Conservation (phyloP, 2,888 invertebrate species). For the Sacculina carcini region DNA sequence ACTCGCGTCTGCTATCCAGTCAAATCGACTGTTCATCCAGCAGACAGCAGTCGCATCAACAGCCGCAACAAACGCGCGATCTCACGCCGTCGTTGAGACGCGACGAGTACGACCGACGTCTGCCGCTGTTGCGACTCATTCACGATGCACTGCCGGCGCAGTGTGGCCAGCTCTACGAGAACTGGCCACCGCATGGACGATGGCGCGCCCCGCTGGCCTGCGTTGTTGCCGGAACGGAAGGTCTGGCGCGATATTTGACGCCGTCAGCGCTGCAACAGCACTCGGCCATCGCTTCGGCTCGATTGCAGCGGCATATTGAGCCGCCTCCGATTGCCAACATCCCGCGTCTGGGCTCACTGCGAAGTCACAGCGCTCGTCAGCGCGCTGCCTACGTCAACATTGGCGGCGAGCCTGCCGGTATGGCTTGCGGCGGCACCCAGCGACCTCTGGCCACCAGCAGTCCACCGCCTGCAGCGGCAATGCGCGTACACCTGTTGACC, state of each 20-base stretch:
- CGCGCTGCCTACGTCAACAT: not conserved
- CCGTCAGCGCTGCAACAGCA: not conserved
- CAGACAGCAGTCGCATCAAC: not conserved
- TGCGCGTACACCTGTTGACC: conserved; percentile 39
- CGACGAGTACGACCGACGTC: conserved; percentile 45
- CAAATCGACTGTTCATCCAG: no score
- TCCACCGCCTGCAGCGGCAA: conserved; percentile 27
- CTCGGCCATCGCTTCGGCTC: not conserved
- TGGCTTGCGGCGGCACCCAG: conserved; percentile 3
- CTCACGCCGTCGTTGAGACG: conserved; percentile 35
- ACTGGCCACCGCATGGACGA: conserved; percentile 26
- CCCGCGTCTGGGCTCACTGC: conserved; percentile 12
- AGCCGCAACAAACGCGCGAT: conserved; percentile 23
- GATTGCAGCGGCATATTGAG: conserved; percentile 11
- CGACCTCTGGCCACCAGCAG: conserved; percentile 29
- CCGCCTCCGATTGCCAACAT: conserved; percentile 11
- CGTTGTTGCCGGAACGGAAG: conserved; percentile 5
- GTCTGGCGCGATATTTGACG: conserved; percentile 4
- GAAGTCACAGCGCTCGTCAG: not conserved
- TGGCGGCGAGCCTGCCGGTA: not conserved
- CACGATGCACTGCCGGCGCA: conserved; percentile 22
- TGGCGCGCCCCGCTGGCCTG: conserved; percentile 7
- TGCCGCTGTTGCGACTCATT: conserved; percentile 40
- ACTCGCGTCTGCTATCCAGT: no score
- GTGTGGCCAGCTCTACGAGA: conserved; percentile 22